These are phyloP conservation scores for Malacosoma neustria DNA, from an alignment of 2,888 invertebrate species.

Conservation along the genomic window DNA sequence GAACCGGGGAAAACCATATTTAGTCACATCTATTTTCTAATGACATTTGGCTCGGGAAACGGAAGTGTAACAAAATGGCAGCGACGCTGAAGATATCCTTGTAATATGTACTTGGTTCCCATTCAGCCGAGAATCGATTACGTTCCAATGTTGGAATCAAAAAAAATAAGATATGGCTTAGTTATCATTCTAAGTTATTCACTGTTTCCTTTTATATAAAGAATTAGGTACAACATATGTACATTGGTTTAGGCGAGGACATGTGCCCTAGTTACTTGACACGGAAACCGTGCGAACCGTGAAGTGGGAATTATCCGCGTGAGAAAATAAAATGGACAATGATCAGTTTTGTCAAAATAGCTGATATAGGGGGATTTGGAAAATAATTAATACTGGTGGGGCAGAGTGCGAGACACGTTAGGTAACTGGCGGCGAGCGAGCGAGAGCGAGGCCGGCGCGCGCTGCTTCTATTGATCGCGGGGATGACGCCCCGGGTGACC, in stretches of 20 bases:
- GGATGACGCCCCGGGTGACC: conserved; percentile 74
- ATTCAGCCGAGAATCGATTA: too few relatives aligned
- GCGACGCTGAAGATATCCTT: too few relatives aligned
- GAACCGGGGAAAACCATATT: too few relatives aligned
- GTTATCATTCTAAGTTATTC: too few relatives aligned
- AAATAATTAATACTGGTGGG: conserved; percentile 63
- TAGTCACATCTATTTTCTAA: too few relatives aligned
- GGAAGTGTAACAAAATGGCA: too few relatives aligned
- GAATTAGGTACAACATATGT: conserved; percentile 7
- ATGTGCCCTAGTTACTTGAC: conserved; percentile 3
- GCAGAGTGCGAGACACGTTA: conserved; percentile 62
- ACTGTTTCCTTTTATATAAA: conserved; percentile 7
- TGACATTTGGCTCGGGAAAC: too few relatives aligned
- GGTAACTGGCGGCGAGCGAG: conserved; percentile 58
- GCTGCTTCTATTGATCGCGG: conserved; percentile 68
- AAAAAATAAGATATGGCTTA: too few relatives aligned
- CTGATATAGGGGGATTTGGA: conserved; percentile 44
- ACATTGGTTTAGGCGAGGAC: conserved; percentile 5
- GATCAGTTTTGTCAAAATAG: conserved; percentile 34
- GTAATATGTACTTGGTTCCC: too few relatives aligned
- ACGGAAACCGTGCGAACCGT: conserved; percentile 1
- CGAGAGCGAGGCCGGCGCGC: conserved; percentile 59
- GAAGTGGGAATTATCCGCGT: conserved; percentile 8
- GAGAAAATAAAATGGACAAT: conserved; percentile 16
- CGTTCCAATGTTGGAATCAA: too few relatives aligned